Evolutionary conservation across 2,888 invertebrate species (phyloP), one percentile per base, ranked within the genome.

Genomic region (Mechanitis mazaeus): DNA sequence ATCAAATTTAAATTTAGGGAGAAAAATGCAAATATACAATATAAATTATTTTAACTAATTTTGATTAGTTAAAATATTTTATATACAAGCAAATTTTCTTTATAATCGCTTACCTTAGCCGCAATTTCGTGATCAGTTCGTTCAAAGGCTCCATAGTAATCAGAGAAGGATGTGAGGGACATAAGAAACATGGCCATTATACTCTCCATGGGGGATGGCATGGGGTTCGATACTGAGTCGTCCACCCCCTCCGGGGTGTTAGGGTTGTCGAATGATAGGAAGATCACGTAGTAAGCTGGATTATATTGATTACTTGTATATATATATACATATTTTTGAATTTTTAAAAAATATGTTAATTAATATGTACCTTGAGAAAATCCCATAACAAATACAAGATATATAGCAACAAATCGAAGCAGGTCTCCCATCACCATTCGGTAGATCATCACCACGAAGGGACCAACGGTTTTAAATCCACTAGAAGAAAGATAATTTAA

Each of bases 381-480:
- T 63, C 97, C 97, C 93, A 98, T 95, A 4, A 99, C 96, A 80
- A 99, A 99, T 3, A 99, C 97, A 67, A 97, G 89, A 80, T 99
- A 99, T 78, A 99, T 99, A 56, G 96, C 95, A 66, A 98, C 97
- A 84, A 99, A 99, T 68, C 99, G 93, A 35, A 98, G 90, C 42
- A 99, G 91, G 87, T 99, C 99, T 61, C 98, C 98, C 93, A 96
- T 95, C 56, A 99, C 96, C 97, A 99, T 99, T 69, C 98, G 93
- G 87, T 99, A 99, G 72, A 99, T 98, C 98, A 99, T 99, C 71
- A 98, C 97, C n/a, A 99, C 99, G 93, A 99, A 99, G 0, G 99
- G 99, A 3, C 99, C 99, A 1, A 99, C 98, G 0, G 98, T 97
- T 85, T 98, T 97, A 84, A 99, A 97, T 12, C 98, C 98, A 76